These are phyloP conservation scores for Neopelma chrysocephalum DNA, from an alignment of 2,797 vertebrate genomes.

Conservation along the genomic window DNA sequence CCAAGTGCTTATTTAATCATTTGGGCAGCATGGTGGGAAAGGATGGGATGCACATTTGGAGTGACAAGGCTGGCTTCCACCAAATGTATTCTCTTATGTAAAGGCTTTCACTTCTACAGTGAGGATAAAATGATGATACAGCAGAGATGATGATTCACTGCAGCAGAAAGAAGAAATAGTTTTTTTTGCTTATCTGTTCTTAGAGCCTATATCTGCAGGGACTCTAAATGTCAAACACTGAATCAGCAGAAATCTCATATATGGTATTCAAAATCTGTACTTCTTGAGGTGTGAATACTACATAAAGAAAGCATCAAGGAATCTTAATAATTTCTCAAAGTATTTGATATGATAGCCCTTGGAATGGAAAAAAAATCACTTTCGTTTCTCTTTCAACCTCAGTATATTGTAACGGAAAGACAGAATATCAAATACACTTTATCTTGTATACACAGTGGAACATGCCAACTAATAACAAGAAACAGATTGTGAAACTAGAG, in stretches of 20 bases:
- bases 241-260: not conserved
- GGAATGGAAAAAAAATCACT: slow-evolving; percentile 1
- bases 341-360: not conserved
- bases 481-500: slow-evolving; percentile 25
- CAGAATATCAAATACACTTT: slow-evolving; percentile 40
- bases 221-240: not conserved
- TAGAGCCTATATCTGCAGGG: not conserved
- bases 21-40: not conserved
- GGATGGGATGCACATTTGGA: not conserved
- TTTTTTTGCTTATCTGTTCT: not conserved
- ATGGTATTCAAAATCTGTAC: not conserved
- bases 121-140: not conserved
- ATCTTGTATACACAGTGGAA: slow-evolving; percentile 29
- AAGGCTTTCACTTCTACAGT: not conserved
- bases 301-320: not conserved
- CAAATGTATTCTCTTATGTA: not conserved
- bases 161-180: not conserved
- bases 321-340: not conserved
- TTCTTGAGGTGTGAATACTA: not conserved
- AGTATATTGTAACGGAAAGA: slow-evolving; percentile 46
- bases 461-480: slow-evolving; percentile 22
- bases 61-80: not conserved
- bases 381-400: slow-evolving; percentile 5
- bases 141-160: not conserved
- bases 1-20: not conserved